Percentiles rank a stretch among this genome's conserved stretches.
These are phyloP conservation scores for Ictalurus punctatus DNA, from an alignment of 2,113 vertebrate species.

Conservation along the genomic window DNA sequence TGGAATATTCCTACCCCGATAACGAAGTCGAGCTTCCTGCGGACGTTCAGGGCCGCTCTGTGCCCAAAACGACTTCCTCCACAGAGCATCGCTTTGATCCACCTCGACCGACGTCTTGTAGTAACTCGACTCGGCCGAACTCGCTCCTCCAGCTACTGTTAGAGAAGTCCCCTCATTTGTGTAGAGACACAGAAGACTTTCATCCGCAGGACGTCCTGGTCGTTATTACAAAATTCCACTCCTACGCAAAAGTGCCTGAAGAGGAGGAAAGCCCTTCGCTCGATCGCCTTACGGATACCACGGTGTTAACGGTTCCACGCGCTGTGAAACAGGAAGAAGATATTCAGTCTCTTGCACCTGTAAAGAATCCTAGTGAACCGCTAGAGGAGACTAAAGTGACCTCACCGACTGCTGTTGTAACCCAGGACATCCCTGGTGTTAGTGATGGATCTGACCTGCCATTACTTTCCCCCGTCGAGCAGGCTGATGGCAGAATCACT, in stretches of 20 bases:
- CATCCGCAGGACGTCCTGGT: slow-evolving; percentile 54
- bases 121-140: background rate
- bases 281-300: slow-evolving; percentile 41
- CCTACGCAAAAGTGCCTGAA: slow-evolving; percentile 63
- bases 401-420: slow-evolving; percentile 20
- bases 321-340: slow-evolving; percentile 60
- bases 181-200: slow-evolving; percentile 63
- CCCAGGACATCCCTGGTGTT: background rate
- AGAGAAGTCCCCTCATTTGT: slow-evolving; percentile 18
- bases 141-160: slow-evolving; percentile 1
- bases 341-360: slow-evolving; percentile 38
- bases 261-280: slow-evolving; percentile 53
- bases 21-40: slow-evolving; percentile 69
- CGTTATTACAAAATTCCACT: slow-evolving; percentile 67
- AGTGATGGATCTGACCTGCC: background rate
- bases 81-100: slow-evolving; percentile 40
- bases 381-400: slow-evolving; percentile 32
- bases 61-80: slow-evolving; percentile 49
- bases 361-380: slow-evolving; percentile 18
- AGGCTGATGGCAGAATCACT: background rate
- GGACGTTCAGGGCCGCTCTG: slow-evolving; percentile 57
- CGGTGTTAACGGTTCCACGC: slow-evolving; percentile 56
- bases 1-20: slow-evolving; percentile 74
- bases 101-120: background rate
- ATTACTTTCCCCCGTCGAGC: background rate